Base-by-base conservation (phyloP, 2,797 vertebrate species). In the Acanthopagrus latus region DNA sequence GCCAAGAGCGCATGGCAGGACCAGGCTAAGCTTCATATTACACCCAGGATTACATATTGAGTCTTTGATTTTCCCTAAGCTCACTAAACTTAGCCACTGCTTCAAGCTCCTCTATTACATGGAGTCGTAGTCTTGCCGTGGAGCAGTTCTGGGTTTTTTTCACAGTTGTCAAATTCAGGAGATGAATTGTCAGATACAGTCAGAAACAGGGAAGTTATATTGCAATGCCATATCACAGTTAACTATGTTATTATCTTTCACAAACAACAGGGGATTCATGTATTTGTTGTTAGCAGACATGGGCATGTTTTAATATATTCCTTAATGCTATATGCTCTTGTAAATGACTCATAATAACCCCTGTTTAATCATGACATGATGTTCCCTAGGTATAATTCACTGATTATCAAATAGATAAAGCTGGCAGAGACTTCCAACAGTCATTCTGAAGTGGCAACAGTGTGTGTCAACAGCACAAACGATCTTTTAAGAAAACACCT, bases 51-150 rank as follows among this genome's bases (percentile, higher is more conserved):
- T 94, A 95, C 94, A 93, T 87, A 91, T 86, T 90, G 90, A 94
- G 86, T 92, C 91, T 95, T 94, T 94, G 92, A 94, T 94, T 94
- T 93, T 91, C 89, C 86, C 83, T 94, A 93, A 93, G 93, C 94
- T 92, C 90, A 92, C 93, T 94, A 93, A 94, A 95, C 88, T 88
- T 93, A 93, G 92, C 91, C 91, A 81, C 88, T 71, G 92, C 94
- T 83, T 88, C 75, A 84, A 89, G 86, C 85, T 88, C 85, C 89
- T 86, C 87, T 75, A 56, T 90, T 88, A 88, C 89, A 89, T 48
- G 41, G 83, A 74, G 70, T 70, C 23, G 75, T 76, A 82, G 76
- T 87, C 71, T 38, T 54, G 56, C 48, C 13, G 29, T 78, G 70
- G 70, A 78, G 59, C 66, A 79, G 78, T 64, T 65, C 27, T 33